These are phyloP conservation scores for Columba livia DNA, from an alignment of 2,113 vertebrate genomes.

Conservation along the genomic window DNA sequence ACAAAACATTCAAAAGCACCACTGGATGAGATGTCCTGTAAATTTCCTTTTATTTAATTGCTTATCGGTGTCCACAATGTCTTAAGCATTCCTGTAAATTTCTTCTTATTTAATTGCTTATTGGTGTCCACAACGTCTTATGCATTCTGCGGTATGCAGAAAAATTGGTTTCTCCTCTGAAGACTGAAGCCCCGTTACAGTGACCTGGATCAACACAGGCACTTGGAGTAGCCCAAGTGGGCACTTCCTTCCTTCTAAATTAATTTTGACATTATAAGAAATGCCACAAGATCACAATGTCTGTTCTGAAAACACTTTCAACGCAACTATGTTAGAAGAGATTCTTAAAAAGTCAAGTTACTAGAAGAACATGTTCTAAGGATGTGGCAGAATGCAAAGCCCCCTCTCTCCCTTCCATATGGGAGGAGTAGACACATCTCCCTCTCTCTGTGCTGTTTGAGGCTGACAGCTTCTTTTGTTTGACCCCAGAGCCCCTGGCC, in stretches of 20 bases:
- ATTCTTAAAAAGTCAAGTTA: not conserved
- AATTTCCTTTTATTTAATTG: not conserved
- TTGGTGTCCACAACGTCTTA: not conserved
- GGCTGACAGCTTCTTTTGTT: too few species aligned
- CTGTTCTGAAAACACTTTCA: not conserved
- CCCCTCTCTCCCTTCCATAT: too few species aligned
- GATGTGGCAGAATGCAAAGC: too few species aligned
- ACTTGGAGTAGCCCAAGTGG: not conserved
- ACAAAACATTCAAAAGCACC: not conserved
- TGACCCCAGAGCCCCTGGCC: too few species aligned
- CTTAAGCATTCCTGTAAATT: not conserved
- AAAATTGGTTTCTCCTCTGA: not conserved
- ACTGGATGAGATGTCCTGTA: not conserved
- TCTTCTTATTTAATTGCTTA: not conserved
- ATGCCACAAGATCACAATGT: accelerated
- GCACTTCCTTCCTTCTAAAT: not conserved
- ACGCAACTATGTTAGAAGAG: accelerated
- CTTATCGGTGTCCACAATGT: not conserved
- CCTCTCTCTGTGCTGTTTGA: too few species aligned
- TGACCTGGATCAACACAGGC: not conserved
- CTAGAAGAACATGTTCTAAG: not conserved
- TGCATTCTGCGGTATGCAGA: not conserved
- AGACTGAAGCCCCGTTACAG: accelerated
- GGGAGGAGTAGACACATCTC: too few species aligned
- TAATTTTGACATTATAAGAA: not conserved